Percentiles rank a stretch among this genome's conserved stretches.
phyloP scores from a whole-genome alignment of 2,888 invertebrate species.

The Cerceris rybyensis region DNA sequence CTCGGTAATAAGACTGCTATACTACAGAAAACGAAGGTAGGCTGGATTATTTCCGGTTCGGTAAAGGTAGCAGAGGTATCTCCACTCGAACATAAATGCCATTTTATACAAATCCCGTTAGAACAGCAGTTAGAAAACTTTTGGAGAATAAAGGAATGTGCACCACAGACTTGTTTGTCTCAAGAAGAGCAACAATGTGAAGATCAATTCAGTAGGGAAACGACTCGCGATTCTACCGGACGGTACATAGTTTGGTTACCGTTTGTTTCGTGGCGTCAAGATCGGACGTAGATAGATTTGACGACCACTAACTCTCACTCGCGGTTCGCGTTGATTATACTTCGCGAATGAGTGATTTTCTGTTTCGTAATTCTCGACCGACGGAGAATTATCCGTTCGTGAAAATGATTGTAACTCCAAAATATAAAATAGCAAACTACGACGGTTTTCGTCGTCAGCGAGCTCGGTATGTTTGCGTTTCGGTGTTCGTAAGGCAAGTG shows the following conservation, averaged over 20 bases:
- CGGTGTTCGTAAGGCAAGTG: too few relatives aligned
- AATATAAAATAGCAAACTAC: too few relatives aligned
- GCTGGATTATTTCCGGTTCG: conserved; percentile 16
- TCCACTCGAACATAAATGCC: neutral
- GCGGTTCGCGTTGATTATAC: too few relatives aligned
- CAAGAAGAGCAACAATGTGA: neutral
- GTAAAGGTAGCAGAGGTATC: neutral
- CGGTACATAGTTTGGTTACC: conserved; percentile 8
- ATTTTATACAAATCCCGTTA: neutral
- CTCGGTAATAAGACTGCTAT: neutral
- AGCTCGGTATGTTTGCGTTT: too few relatives aligned
- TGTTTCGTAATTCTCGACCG: too few relatives aligned
- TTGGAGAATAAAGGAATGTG: conserved; percentile 11
- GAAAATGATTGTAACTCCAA: too few relatives aligned
- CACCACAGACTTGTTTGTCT: neutral
- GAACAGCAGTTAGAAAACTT: conserved; percentile 2
- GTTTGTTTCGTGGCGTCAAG: too few relatives aligned
- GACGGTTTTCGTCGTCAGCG: too few relatives aligned
- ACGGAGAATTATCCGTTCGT: too few relatives aligned
- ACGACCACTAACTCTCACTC: too few relatives aligned
- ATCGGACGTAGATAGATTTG: too few relatives aligned
- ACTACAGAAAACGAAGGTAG: conserved; percentile 15
- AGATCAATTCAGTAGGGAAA: neutral
- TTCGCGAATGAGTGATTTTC: too few relatives aligned
- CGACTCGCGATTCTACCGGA: neutral